Evolutionary conservation across 2,797 vertebrate species (phyloP), one percentile per base, ranked within the genome.

Genomic region (Mareca penelope): DNA sequence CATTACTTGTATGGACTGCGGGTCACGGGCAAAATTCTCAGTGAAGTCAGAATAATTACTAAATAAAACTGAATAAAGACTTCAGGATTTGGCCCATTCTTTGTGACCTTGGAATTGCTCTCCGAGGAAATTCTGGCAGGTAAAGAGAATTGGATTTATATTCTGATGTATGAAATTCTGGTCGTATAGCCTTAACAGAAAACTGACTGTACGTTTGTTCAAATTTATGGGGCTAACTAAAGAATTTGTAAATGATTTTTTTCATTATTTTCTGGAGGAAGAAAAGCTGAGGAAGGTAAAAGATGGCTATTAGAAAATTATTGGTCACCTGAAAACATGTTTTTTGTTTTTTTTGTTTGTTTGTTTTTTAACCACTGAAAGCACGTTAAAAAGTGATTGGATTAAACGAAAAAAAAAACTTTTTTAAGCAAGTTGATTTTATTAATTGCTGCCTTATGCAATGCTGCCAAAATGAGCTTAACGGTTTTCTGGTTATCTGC

Each of bases 81-180:
- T 55, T 31, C n/a, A 65, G 79, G 90, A 56, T 85, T 89, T 68
- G 63, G 57, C 84, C 88, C n/a, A 0, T 84, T 79, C 79, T 69
- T 87, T 22, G 71, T 71, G 82, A 85, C 94, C 94, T 85, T 72
- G 85, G 57, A 93, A 96, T 95, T 87, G 88, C 88, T 96, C 92
- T 89, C 88, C 1, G 8, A 88, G 93, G 95, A 92, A 72, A 88
- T 93, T 18, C 40, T 80, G 83, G 76, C 89, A 92, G 89, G 92
- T 85, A 79, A 82, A 88, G 76, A 78, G 93, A 76, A 69, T 89
- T 22, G 88, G 92, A 96, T 97, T 94, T 96, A 95, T 96, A 93
- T 79, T 85, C 95, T 84, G 93, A 94, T 93, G 76, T 92, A 91
- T 85, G 89, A 89, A 85, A 94, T 89, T 80, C 84, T 21, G 70